These are phyloP conservation scores for Zaprionus kolodkinae DNA, from an alignment of 1,140 invertebrate genomes.

Conservation along the genomic window DNA sequence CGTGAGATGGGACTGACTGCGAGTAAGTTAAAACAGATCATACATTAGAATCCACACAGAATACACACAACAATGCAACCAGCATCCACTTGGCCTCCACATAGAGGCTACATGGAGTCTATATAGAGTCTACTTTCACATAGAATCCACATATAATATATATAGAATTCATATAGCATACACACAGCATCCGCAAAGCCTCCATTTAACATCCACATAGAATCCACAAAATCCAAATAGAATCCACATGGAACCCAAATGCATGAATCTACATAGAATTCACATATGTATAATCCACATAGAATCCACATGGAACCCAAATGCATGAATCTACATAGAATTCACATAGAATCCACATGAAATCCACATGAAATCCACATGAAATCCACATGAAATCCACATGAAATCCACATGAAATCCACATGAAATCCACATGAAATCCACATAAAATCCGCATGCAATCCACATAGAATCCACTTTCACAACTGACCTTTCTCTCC, in stretches of 20 bases:
- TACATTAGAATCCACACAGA: background rate
- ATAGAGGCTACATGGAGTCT: background rate
- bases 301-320: background rate
- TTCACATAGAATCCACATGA: too few relatives aligned
- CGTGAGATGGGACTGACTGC: slow-evolving; percentile 74
- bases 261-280: background rate
- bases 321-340: too few relatives aligned
- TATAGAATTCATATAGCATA: too few relatives aligned
- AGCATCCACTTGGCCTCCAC: background rate
- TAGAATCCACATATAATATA: too few relatives aligned
- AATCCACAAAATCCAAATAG: background rate
- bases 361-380: background rate
- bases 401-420: background rate
- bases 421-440: background rate
- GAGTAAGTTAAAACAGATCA: slow-evolving; percentile 55
- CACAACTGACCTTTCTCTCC: background rate
- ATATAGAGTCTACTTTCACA: background rate
- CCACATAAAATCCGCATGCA: background rate
- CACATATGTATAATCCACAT: background rate
- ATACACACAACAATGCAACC: background rate
- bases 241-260: background rate
- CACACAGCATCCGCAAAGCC: too few relatives aligned
- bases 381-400: background rate
- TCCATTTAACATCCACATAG: too few relatives aligned
- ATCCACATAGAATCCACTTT: background rate